These are phyloP conservation scores for Macrosoma leucophasiata DNA, from an alignment of 2,888 invertebrate species.

Conservation along the genomic window DNA sequence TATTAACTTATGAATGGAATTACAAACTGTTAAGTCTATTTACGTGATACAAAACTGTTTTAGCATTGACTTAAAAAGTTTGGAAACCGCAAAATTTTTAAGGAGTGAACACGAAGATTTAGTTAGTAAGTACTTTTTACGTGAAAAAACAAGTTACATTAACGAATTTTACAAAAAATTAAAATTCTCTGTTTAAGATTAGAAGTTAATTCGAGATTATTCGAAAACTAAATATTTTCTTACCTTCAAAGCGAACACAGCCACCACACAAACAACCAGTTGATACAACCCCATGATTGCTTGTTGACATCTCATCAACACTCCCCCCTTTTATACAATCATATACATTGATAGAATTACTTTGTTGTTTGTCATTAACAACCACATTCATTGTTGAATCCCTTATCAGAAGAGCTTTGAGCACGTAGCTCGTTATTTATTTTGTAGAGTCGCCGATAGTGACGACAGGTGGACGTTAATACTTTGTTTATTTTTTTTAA, in stretches of 20 bases:
- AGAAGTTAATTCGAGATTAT: not conserved
- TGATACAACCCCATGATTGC: slow-evolving; percentile 40
- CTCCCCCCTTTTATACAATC: slow-evolving; percentile 40
- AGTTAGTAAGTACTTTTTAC: too few relatives aligned
- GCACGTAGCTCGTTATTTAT: slow-evolving; percentile 30
- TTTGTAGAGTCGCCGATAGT: slow-evolving; percentile 10
- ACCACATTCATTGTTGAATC: slow-evolving; percentile 22
- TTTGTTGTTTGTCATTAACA: slow-evolving; percentile 36
- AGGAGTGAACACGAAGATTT: too few relatives aligned
- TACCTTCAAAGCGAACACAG: slow-evolving; percentile 47
- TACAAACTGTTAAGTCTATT: too few relatives aligned
- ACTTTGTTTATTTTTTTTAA: too few relatives aligned
- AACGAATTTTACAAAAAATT: not conserved
- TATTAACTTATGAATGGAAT: too few relatives aligned
- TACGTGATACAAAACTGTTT: too few relatives aligned
- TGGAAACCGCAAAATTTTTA: too few relatives aligned
- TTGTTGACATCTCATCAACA: slow-evolving; percentile 21
- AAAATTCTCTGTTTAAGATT: not conserved
- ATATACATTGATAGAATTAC: slow-evolving; percentile 34
- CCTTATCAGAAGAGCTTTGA: slow-evolving; percentile 24
- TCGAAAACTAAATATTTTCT: slow-evolving; percentile 16
- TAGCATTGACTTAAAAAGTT: too few relatives aligned
- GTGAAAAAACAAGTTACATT: not conserved
- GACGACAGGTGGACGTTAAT: too few relatives aligned
- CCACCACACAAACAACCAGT: slow-evolving; percentile 31